phyloP scores from a whole-genome alignment of 1,140 invertebrate species.

The Cataglyphis hispanica region DNA sequence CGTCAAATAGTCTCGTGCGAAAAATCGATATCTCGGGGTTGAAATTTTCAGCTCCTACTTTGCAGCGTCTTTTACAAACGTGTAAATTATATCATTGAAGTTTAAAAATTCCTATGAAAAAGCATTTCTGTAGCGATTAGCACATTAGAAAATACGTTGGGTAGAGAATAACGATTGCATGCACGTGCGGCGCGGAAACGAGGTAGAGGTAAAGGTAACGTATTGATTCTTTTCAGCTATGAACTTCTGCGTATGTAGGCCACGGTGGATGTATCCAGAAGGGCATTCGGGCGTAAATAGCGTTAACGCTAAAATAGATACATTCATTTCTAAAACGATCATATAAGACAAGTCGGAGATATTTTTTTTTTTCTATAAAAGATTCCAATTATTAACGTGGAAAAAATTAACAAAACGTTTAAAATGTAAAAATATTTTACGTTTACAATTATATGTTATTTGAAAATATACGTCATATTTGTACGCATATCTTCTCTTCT shows the following conservation, averaged over 20 bases:
- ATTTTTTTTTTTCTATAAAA: constrained; percentile 12
- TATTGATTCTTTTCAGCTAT: constrained; percentile 63
- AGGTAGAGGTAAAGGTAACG: constrained; percentile 62
- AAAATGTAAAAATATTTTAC: background rate
- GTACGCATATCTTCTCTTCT: background rate
- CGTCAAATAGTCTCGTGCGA: constrained; percentile 34
- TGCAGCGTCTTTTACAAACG: background rate
- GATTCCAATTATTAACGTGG: background rate
- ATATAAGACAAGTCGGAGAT: constrained; percentile 22
- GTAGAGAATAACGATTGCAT: background rate
- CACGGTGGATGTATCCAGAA: constrained; percentile 45
- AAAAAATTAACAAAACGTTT: background rate
- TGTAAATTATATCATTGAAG: background rate
- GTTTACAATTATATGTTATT: background rate
- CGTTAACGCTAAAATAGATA: constrained; percentile 61
- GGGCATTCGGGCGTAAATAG: constrained; percentile 50
- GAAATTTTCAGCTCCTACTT: background rate
- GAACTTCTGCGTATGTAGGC: constrained; percentile 63
- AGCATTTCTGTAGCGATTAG: constrained; percentile 21
- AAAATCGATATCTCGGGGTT: constrained; percentile 44
- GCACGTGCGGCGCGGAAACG: constrained; percentile 48
- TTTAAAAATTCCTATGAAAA: constrained; percentile 41
- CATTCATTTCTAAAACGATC: constrained; percentile 32
- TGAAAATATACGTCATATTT: background rate
- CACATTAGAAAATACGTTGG: background rate